Percentiles rank a stretch among this genome's conserved stretches.
phyloP scores from a whole-genome alignment of 2,113 vertebrate genomes.

The Peromyscus leucopus region DNA sequence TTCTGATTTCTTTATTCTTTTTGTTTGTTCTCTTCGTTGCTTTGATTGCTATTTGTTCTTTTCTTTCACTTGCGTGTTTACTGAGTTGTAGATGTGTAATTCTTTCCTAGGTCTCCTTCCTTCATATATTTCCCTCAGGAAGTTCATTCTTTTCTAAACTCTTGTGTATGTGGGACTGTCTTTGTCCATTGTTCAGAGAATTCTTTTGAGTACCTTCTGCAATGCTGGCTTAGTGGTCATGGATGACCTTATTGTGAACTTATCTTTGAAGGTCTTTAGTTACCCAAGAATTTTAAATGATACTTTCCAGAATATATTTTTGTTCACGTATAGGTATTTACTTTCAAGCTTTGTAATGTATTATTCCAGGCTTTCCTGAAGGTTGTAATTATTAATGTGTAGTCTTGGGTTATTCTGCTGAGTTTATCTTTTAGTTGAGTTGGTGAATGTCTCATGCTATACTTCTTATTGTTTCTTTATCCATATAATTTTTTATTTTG shows the following conservation, averaged over 20 bases:
- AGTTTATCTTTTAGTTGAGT: neutral
- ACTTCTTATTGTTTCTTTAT: neutral
- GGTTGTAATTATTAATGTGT: neutral
- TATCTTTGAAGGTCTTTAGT: neutral
- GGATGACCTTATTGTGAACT: neutral
- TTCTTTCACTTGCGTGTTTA: neutral
- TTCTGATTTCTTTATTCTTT: neutral
- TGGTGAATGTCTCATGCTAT: neutral
- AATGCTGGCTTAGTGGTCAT: neutral
- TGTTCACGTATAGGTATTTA: neutral
- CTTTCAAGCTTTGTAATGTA: neutral
- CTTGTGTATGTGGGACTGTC: neutral
- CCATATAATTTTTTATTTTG: neutral
- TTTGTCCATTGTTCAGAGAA: neutral
- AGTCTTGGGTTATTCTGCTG: neutral
- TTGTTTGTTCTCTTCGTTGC: neutral
- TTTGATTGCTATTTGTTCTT: neutral
- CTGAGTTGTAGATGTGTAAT: neutral
- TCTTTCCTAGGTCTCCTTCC: neutral
- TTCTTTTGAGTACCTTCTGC: neutral
- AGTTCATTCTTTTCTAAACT: neutral
- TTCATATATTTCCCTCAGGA: neutral
- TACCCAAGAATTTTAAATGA: neutral
- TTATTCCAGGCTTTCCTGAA: neutral
- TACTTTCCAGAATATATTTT: neutral